Evolutionary conservation across 2,888 invertebrate genomes (phyloP).

Genomic region (Phaedon cochleariae): DNA sequence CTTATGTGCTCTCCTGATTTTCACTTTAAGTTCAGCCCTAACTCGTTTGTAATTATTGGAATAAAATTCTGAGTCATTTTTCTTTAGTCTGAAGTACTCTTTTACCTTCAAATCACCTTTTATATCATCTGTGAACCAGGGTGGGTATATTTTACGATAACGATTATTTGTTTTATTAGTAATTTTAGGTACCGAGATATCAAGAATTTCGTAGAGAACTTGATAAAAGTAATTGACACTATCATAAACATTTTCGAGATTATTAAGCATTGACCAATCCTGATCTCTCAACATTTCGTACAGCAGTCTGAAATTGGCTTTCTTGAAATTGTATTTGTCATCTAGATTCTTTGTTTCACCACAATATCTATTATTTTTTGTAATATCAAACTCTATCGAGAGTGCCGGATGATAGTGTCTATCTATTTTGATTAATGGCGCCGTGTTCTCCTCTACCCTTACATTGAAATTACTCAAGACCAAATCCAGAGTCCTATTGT

Average conservation of each 20-base stretch:
- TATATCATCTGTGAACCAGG: slow-evolving; percentile 14
- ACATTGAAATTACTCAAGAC: neutral
- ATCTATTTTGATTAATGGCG: neutral
- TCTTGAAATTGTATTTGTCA: slow-evolving; percentile 4
- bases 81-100: too few relatives aligned
- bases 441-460: neutral
- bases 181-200: too few relatives aligned
- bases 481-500: neutral
- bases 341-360: neutral
- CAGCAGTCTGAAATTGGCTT: neutral
- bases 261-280: too few relatives aligned
- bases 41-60: too few relatives aligned
- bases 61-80: too few relatives aligned
- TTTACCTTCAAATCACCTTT: too few relatives aligned
- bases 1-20: neutral
- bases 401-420: slow-evolving; percentile 8
- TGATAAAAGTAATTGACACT: neutral
- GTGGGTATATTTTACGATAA: too few relatives aligned
- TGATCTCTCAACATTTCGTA: too few relatives aligned
- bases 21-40: too few relatives aligned
- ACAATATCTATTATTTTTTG: neutral
- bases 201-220: too few relatives aligned
- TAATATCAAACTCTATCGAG: neutral
- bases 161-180: too few relatives aligned
- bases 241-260: too few relatives aligned